Base-by-base conservation (phyloP, 2,888 invertebrate species). In the Ophonus ardosiacus region DNA sequence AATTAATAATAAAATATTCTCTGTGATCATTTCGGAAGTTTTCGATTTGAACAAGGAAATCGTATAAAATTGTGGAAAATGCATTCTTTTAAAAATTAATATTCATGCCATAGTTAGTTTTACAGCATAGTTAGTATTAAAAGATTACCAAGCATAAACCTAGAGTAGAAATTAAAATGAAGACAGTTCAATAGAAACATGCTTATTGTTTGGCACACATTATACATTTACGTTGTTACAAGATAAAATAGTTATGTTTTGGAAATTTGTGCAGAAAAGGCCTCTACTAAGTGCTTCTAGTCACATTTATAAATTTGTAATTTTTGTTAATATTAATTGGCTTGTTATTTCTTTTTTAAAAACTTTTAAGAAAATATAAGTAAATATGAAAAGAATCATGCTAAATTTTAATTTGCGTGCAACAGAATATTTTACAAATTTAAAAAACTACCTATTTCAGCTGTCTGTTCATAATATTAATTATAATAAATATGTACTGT, bases 211-310 rank as follows among this genome's bases (percentile, higher is more conserved):
- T 80, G 80, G 80, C 80, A 80, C 80, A 80, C 78, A n/a, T 78
- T 78, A 78, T 51, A 76, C 57, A 78, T 57, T 56, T 57, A 78
- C 78, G 15, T 74, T 74, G 57, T 57, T 78, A 78, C 31, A 56
- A 15, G 56, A 57, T 78, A 57, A 78, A 78, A 31, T 78, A 78
- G 56, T 57, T 78, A 78, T 15, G 17, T 83, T 59, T 38, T 59
- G 40, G 61, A 83, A 74, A 83, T 61, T 83, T 83, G 83, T 83
- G 83, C 83, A 43, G 15, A 83, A 74, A 81, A 71, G 82, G 74
- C 74, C 74, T 83, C 83, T 83, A 83, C 83, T 59, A 51, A 83
- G 83, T 83, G 83, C 83, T 76, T 68, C 59, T 71, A 71, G 43
- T 68, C 74, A 83, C 76, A 83, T 74, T 71, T 61, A 83, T 74